These are phyloP conservation scores for Anguilla marmorata DNA, from an alignment of 2,797 vertebrate genomes.

Conservation along the genomic window DNA sequence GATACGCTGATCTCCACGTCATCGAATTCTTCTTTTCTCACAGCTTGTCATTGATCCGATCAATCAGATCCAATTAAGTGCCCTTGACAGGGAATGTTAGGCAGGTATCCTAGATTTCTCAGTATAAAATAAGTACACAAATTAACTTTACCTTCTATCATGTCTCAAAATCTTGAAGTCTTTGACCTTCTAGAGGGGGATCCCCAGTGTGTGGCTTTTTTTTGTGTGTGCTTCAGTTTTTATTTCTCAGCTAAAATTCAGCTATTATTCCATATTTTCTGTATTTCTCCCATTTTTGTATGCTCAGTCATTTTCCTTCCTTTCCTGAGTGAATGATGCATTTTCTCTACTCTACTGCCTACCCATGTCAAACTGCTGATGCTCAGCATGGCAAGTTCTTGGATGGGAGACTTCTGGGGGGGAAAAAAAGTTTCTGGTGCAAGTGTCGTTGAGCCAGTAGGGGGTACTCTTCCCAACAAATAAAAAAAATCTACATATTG, in stretches of 20 bases:
- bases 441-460: background rate
- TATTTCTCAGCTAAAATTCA: background rate
- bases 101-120: background rate
- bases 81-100: background rate
- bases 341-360: background rate
- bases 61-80: background rate
- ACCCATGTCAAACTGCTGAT: background rate
- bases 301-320: background rate
- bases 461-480: background rate
- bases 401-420: background rate
- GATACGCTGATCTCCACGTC: constrained; percentile 74
- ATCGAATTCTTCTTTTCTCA: constrained; percentile 36
- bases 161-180: background rate
- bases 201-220: background rate
- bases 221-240: background rate
- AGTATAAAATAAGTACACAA: background rate
- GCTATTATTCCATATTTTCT: background rate
- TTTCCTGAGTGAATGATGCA: background rate
- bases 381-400: background rate
- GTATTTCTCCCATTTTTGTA: background rate
- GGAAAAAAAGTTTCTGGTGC: background rate
- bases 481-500: background rate
- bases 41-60: background rate
- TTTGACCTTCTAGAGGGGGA: background rate
- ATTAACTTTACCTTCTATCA: background rate